Base-by-base conservation (phyloP, 2,888 invertebrate genomes). In the Amitus sp. region DNA sequence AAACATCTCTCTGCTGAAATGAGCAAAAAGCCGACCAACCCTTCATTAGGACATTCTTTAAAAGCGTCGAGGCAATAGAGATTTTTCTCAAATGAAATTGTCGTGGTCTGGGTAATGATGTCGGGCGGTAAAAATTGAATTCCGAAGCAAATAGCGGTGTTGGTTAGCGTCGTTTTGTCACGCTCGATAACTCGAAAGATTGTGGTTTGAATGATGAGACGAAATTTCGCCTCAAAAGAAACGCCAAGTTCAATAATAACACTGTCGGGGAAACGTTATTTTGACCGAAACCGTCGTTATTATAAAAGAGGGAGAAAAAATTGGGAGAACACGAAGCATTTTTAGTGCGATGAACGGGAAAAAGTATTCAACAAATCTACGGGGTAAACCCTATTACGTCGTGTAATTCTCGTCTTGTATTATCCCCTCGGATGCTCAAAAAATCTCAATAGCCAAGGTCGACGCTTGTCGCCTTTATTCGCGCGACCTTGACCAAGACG, bases 1-100 rank as follows among this genome's bases (percentile, higher is more conserved):
- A 83, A 81, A 80, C 81, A 81, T 81, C 62, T 59, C 65, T 69
- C 15, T 42, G 18, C 58, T 57, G 60, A 51, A 54, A 52, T n/a
- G n/a, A n/a, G n/a, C n/a, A n/a, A n/a, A n/a, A n/a, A n/a, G n/a
- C n/a, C n/a, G n/a, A n/a, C n/a, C n/a, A n/a, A n/a, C n/a, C n/a
- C n/a, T n/a, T n/a, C n/a, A n/a, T n/a, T n/a, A n/a, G n/a, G n/a
- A n/a, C n/a, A n/a, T n/a, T n/a, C n/a, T n/a, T n/a, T n/a, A n/a
- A n/a, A n/a, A n/a, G 23, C 23, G 23, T 7, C 23, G 23, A 23
- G 23, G 23, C 23, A 23, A 23, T 5, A 3, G 23, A 5, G 4
- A 7, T 23, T 23, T 23, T 23, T 23, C 23, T 3, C 7, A 3
- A 23, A 23, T 7, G 23, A 23, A 23, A 23, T 23, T 23, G 9